Evolutionary conservation across 2,888 invertebrate species (phyloP), one percentile per base, ranked within the genome.

Genomic region (Aleiodes alternator): DNA sequence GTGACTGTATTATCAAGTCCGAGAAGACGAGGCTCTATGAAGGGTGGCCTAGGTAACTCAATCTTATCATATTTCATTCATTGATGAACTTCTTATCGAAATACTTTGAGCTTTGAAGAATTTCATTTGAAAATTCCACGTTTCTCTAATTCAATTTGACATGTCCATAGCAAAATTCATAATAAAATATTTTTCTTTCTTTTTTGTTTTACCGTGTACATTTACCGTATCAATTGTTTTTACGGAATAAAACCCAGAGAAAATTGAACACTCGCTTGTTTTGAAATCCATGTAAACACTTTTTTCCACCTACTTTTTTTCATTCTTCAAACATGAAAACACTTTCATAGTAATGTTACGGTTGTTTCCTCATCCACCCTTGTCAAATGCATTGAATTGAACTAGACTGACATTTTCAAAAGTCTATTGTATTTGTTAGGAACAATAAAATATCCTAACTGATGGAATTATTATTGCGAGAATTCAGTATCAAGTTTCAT

Each of bases 1-100:
- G 91, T 92, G 73, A 93, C 93, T 0, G 90, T 92, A 4, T 91
- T 93, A 31, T 93, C 93, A 86, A 94, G 94, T 0, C 93, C 93
- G 0, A 92, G 94, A 83, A 91, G 95, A 38, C 91, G 94, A 69
- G 94, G 95, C 0, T 93, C 94, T 0, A 88, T 88, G 87, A 88
- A 88, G 70, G 88, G 88, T 43, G 88, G 88, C 5, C 80, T 88
- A 38, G 88, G 88, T 88, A 80, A 86, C 82, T 56, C 23, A 16
- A 61, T 68, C 14, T 43, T 68, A 50, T 61, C 53, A n/a, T 6
- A 31, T 72, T 61, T 6, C 7, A 9, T 5, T 14, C 11, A 23
- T 8, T 57, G n/a, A 61, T 23, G 12, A 53, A 23, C 5, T 43
- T 43, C 43, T 11, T 43, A 43, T 43, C 43, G 43, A 9, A 43